Evolutionary conservation across 2,797 vertebrate genomes (phyloP).

Genomic region (Heliangelus exortis): DNA sequence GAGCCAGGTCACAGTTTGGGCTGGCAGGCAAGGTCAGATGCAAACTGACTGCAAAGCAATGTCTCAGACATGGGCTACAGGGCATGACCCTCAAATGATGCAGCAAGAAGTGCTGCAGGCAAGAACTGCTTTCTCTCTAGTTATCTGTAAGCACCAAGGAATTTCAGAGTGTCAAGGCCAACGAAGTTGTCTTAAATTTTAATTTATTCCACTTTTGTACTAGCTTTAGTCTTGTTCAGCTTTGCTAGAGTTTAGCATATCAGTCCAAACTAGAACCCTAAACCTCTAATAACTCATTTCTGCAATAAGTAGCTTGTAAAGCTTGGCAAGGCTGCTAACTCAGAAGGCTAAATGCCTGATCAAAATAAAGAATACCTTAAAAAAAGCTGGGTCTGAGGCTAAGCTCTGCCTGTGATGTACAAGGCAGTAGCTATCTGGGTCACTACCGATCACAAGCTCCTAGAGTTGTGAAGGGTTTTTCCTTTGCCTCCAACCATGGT

Average conservation of each 20-base stretch:
- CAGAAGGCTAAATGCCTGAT: not conserved
- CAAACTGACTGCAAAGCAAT: accelerated
- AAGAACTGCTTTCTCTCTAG: not conserved
- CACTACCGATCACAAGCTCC: not conserved
- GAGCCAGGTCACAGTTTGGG: not conserved
- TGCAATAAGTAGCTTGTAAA: not conserved
- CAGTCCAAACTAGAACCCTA: not conserved
- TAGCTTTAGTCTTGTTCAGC: not conserved
- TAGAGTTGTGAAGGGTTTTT: not conserved
- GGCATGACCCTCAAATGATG: no score
- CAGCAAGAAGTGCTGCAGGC: not conserved
- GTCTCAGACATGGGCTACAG: not conserved
- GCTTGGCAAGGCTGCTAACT: not conserved
- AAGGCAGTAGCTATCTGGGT: not conserved
- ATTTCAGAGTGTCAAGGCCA: not conserved
- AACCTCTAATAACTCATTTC: not conserved
- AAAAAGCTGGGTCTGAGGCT: not conserved
- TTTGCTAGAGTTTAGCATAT: not conserved
- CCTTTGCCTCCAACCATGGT: not conserved
- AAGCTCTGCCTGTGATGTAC: not conserved
- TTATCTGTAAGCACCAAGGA: not conserved
- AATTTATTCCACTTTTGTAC: not conserved
- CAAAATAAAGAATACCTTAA: not conserved
- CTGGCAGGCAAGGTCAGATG: not conserved
- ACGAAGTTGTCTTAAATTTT: not conserved